Conservation (phyloP, 2,888 invertebrate species). For the Netelia fuscicornis region DNA sequence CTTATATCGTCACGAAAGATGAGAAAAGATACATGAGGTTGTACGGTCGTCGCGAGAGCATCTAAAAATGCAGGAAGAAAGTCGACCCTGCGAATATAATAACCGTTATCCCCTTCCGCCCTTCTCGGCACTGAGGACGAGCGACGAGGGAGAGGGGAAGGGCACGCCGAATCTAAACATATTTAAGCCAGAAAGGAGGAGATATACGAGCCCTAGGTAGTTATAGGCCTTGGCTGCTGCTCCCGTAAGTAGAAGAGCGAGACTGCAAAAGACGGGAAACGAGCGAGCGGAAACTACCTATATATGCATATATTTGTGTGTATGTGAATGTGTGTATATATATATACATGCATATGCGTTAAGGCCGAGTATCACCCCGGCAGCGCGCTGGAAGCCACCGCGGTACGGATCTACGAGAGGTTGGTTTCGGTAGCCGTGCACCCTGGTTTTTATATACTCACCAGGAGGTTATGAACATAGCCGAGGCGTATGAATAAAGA, state of each 20-base stretch:
- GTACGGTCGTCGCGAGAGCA: conserved; percentile 24
- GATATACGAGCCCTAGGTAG: conserved; percentile 69
- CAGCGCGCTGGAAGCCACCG: conserved; percentile 59
- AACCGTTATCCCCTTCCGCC: conserved; percentile 54
- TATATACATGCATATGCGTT: conserved; percentile 14
- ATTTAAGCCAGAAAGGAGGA: conserved; percentile 76
- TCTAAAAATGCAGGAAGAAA: conserved; percentile 49
- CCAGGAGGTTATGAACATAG: conserved; percentile 77
- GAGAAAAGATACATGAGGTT: conserved; percentile 63
- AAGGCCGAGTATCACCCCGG: conserved; percentile 45
- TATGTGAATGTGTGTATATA: conserved; percentile 15
- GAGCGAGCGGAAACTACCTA: conserved; percentile 17
- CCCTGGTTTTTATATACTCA: conserved; percentile 77
- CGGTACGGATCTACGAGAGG: conserved; percentile 59
- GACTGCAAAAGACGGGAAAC: conserved; percentile 28
- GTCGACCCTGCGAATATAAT: conserved; percentile 59
- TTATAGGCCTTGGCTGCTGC: conserved; percentile 42
- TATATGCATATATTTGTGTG: neutral
- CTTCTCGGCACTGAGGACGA: conserved; percentile 1
- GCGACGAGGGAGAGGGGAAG: neutral
- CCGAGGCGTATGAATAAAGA: conserved; percentile 81
- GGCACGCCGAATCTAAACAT: conserved; percentile 76
- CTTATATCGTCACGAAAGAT: conserved; percentile 59
- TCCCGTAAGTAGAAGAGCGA: conserved; percentile 32
- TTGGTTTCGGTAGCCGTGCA: conserved; percentile 67